These are phyloP conservation scores for Amblyornis subalaris DNA, from an alignment of 2,113 vertebrate genomes.

Conservation along the genomic window DNA sequence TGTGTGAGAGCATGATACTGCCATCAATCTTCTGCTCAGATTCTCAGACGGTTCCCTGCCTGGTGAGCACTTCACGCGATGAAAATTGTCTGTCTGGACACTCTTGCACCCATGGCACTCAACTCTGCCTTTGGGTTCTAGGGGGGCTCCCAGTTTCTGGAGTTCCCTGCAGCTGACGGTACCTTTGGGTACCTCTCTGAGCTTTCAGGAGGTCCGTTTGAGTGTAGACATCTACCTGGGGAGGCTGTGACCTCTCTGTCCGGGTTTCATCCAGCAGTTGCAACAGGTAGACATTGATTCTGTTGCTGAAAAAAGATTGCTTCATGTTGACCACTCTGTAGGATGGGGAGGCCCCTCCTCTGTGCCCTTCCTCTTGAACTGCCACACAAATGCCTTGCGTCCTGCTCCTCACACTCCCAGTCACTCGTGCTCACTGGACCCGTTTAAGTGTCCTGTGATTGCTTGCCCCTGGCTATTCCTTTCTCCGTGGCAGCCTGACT, in stretches of 20 bases:
- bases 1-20: background rate
- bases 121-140: background rate
- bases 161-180: background rate
- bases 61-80: accelerated
- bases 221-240: background rate
- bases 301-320: background rate
- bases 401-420: background rate
- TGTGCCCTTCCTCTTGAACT: accelerated
- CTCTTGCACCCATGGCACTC: background rate
- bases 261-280: background rate
- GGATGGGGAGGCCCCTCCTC: background rate
- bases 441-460: background rate
- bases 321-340: background rate
- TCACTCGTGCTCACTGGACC: accelerated
- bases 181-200: background rate
- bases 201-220: background rate
- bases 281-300: background rate
- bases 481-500: background rate
- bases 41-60: background rate
- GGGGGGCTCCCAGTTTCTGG: background rate
- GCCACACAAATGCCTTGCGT: accelerated
- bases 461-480: background rate
- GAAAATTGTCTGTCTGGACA: background rate
- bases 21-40: background rate
- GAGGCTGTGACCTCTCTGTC: background rate